A percentile compares a stretch with the other conserved stretches of the same genome.
These are phyloP conservation scores for Thalpophila matura DNA, from an alignment of 2,888 invertebrate genomes.

Conservation along the genomic window DNA sequence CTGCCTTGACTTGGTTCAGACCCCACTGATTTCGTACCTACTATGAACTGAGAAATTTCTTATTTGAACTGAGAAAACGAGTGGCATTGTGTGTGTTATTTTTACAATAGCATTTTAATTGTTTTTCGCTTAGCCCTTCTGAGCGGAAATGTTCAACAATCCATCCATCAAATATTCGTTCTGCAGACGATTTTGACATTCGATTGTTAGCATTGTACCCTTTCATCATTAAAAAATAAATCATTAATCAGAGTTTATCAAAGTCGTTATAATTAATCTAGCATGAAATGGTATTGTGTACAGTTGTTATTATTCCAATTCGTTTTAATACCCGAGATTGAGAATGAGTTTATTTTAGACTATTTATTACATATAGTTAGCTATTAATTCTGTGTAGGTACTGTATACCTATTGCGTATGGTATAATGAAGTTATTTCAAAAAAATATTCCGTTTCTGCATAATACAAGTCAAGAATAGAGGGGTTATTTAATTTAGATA, in stretches of 20 bases:
- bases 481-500: neutral
- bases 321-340: neutral
- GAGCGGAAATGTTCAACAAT: slow-evolving; percentile 75
- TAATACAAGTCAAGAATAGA: neutral
- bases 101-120: slow-evolving; percentile 83
- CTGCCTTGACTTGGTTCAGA: slow-evolving; percentile 65
- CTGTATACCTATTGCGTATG: too few species aligned
- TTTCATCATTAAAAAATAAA: slow-evolving; percentile 57
- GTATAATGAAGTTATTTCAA: too few species aligned
- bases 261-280: slow-evolving; percentile 56
- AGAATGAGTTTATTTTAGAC: slow-evolving; percentile 2
- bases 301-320: slow-evolving; percentile 18
- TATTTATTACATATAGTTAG: neutral
- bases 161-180: slow-evolving; percentile 87
- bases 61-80: slow-evolving; percentile 65
- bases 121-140: slow-evolving; percentile 79
- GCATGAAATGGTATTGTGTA: slow-evolving; percentile 61
- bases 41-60: slow-evolving; percentile 41
- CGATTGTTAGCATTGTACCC: slow-evolving; percentile 62
- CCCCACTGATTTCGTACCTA: slow-evolving; percentile 74
- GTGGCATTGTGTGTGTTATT: slow-evolving; percentile 74
- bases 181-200: slow-evolving; percentile 73
- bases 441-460: too few species aligned
- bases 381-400: too few species aligned
- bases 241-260: slow-evolving; percentile 74